phyloP scores from a whole-genome alignment of 35 echinoderm and acorn worm species.

The Eucidaris tribuloides region DNA sequence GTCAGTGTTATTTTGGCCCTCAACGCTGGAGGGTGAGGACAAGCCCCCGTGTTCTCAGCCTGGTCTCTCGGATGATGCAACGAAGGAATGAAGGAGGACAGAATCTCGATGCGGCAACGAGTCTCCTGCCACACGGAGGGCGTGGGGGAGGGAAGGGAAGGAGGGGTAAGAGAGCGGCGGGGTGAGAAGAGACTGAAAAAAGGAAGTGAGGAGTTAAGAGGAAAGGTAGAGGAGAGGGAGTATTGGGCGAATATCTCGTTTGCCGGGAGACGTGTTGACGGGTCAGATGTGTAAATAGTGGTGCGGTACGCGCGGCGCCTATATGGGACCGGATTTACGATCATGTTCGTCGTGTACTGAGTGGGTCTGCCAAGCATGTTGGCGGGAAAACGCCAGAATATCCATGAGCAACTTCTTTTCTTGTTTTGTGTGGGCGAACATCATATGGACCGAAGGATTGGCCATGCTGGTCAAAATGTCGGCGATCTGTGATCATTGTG shows the following conservation, averaged over 20 bases:
- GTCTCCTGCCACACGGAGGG: no score
- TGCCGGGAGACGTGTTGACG: neutral
- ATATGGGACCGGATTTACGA: neutral
- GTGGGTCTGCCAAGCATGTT: neutral
- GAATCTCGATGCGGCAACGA: constrained; percentile 28
- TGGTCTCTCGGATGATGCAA: neutral
- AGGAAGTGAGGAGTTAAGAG: no score
- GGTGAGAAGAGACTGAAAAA: no score
- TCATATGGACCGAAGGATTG: constrained; percentile 22
- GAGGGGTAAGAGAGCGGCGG: no score
- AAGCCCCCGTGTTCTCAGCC: constrained; percentile 13
- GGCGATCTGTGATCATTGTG: neutral
- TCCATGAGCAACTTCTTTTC: neutral
- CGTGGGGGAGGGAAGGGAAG: no score
- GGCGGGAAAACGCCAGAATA: neutral
- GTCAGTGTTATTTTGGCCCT: neutral
- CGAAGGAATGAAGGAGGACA: neutral
- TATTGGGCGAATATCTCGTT: neutral
- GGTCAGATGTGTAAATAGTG: neutral
- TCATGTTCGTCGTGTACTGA: neutral
- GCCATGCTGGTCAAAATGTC: no score
- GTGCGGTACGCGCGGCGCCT: neutral
- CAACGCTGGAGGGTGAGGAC: constrained; percentile 24
- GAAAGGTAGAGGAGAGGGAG: no score
- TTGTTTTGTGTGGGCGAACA: no score